Evolutionary conservation across 2,888 invertebrate species (phyloP), one percentile per base, ranked within the genome.

Genomic region (Pseudoips prasinana): DNA sequence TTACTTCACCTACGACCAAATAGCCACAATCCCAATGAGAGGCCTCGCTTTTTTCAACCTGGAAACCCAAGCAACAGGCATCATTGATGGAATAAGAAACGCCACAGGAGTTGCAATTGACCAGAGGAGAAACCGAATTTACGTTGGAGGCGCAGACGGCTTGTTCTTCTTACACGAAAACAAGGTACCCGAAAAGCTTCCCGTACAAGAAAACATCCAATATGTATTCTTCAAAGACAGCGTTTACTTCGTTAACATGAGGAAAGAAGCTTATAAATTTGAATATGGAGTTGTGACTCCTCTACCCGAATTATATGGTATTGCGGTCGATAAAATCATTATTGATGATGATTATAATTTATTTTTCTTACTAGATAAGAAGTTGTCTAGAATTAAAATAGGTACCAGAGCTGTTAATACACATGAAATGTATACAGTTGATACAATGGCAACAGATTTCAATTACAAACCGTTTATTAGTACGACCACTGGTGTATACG

Each of bases 1-100:
- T 0, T 87, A 84, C 26, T 87, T 87, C 33, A 81, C 78, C 0
- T 85, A 73, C 26, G 80, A 82, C 19, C 74, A 78, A 33, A 44
- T 78, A n/a, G 56, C 68, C 0, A 46, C 32, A 11, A 33, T 46
- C 0, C 68, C 74, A 0, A 67, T 64, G 0, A 66, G 70, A 31
- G 58, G 41, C 0, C 34, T 84, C 0, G 87, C 70, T 0, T 83
- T 72, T 26, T 34, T 80, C 0, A 73, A 83, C 24, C 25, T 81
- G 7, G 53, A 67, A 5, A 75, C 69, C 0, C 41, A 59, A 29
- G 52, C 58, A 10, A 54, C 67, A 0, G 77, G 75, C 0, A 33
- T 77, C 0, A 68, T 86, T 0, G 65, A 75, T 0, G 80, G 80
- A 0, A 60, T 87, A 1, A 57, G 71, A 50, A 86, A 87, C n/a